phyloP scores from a whole-genome alignment of 2,113 vertebrate species.

The Catharus minimus region DNA sequence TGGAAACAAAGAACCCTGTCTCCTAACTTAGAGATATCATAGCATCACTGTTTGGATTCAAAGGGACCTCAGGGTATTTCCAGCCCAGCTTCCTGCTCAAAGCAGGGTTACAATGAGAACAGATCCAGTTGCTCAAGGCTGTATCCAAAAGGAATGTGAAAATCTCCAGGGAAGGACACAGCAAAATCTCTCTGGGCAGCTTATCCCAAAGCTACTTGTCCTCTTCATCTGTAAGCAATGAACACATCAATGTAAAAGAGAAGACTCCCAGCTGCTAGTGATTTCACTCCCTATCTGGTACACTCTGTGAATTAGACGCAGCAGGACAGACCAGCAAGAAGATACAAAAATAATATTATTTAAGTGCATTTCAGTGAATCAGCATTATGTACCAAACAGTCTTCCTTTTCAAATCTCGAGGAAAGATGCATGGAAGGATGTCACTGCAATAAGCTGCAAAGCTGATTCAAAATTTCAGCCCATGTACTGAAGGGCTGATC shows the following conservation, averaged over 20 bases:
- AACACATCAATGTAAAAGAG: neutral
- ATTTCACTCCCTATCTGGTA: neutral
- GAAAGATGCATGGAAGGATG: neutral
- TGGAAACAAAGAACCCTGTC: neutral
- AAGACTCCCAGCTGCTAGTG: neutral
- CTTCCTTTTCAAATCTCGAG: neutral
- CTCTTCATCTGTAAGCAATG: neutral
- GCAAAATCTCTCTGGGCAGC: neutral
- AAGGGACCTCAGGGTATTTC: neutral
- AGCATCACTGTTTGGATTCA: neutral
- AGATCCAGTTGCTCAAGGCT: neutral
- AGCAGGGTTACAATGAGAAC: neutral
- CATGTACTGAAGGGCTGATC: neutral
- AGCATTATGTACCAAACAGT: neutral
- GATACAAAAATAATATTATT: neutral
- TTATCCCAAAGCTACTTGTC: neutral
- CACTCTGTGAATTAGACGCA: neutral
- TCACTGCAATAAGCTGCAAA: neutral
- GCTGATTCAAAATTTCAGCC: neutral
- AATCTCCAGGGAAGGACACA: neutral
- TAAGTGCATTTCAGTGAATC: neutral
- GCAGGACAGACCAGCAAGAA: neutral
- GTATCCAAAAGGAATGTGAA: neutral
- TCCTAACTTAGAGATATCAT: accelerated
- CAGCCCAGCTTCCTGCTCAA: neutral